phyloP scores from a whole-genome alignment of 2,797 vertebrate genomes.

The Danio tinwini region DNA sequence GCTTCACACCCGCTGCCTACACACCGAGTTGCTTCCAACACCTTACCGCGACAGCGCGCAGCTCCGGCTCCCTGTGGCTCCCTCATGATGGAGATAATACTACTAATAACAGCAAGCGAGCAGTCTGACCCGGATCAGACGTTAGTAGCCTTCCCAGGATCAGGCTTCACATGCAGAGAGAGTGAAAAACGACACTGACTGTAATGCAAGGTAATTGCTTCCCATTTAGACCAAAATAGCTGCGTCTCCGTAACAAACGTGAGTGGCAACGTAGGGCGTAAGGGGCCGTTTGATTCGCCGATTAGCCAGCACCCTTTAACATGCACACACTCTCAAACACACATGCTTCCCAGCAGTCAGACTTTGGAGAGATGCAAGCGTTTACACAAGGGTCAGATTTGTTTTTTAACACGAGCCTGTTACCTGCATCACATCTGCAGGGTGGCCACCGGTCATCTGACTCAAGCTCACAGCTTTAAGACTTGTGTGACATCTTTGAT shows the following conservation, averaged over 20 bases:
- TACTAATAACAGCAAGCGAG: slow-evolving; percentile 42
- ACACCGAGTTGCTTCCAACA: slow-evolving; percentile 78
- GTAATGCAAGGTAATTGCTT: slow-evolving; percentile 84
- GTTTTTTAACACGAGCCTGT: slow-evolving; percentile 78
- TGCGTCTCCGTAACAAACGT: slow-evolving; percentile 70
- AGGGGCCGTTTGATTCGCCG: slow-evolving; percentile 69
- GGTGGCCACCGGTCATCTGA: slow-evolving; percentile 65
- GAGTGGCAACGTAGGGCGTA: slow-evolving; percentile 68
- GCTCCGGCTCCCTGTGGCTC: slow-evolving; percentile 75
- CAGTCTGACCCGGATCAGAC: slow-evolving; percentile 69
- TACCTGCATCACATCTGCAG: slow-evolving; percentile 82
- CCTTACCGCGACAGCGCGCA: slow-evolving; percentile 80
- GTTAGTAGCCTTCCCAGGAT: slow-evolving; percentile 40
- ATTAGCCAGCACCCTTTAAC: slow-evolving; percentile 67
- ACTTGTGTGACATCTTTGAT: slow-evolving; percentile 56
- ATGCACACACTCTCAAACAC: slow-evolving; percentile 47
- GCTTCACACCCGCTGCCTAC: slow-evolving; percentile 85
- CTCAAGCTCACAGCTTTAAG: slow-evolving; percentile 64
- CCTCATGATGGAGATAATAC: slow-evolving; percentile 59
- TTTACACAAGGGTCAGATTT: slow-evolving; percentile 80
- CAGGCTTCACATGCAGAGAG: slow-evolving; percentile 59
- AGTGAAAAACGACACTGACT: slow-evolving; percentile 80
- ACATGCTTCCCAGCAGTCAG: slow-evolving; percentile 68
- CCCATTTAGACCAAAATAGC: slow-evolving; percentile 85
- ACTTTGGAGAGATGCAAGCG: slow-evolving; percentile 72